Conservation (phyloP, 2,113 vertebrate genomes). For the Sterna hirundo region DNA sequence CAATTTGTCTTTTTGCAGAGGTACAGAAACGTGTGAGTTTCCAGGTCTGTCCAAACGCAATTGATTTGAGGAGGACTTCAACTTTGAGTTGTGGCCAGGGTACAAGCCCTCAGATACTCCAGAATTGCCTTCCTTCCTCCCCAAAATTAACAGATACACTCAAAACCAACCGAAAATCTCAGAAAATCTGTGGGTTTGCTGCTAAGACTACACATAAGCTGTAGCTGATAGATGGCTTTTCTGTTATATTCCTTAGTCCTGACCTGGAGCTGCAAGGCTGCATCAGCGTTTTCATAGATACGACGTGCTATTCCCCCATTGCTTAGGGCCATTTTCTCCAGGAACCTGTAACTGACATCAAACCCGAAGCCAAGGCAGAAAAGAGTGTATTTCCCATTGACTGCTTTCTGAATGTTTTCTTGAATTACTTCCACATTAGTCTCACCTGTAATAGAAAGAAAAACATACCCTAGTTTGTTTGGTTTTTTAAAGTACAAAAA, state of each 20-base stretch:
- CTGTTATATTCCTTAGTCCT: not conserved
- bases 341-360: slow-evolving; percentile 83
- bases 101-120: not conserved
- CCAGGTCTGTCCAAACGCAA: not conserved
- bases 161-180: not conserved
- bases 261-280: slow-evolving; percentile 90
- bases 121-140: not conserved
- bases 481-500: not conserved
- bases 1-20: not conserved
- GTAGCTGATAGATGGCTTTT: not conserved
- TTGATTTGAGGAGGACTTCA: not conserved
- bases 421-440: slow-evolving; percentile 64
- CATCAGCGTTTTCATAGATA: slow-evolving; percentile 88
- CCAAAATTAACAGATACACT: not conserved
- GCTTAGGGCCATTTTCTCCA: slow-evolving; percentile 86
- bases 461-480: not conserved
- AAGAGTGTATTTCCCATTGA: slow-evolving; percentile 75
- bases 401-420: slow-evolving; percentile 71
- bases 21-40: not conserved
- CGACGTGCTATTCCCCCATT: slow-evolving; percentile 88
- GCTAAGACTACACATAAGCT: not conserved
- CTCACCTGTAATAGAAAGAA: slow-evolving; percentile 70
- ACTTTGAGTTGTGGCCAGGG: not conserved
- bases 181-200: not conserved
- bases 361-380: slow-evolving; percentile 92